phyloP scores from a whole-genome alignment of 2,797 vertebrate species.

The Tapirus indicus region DNA sequence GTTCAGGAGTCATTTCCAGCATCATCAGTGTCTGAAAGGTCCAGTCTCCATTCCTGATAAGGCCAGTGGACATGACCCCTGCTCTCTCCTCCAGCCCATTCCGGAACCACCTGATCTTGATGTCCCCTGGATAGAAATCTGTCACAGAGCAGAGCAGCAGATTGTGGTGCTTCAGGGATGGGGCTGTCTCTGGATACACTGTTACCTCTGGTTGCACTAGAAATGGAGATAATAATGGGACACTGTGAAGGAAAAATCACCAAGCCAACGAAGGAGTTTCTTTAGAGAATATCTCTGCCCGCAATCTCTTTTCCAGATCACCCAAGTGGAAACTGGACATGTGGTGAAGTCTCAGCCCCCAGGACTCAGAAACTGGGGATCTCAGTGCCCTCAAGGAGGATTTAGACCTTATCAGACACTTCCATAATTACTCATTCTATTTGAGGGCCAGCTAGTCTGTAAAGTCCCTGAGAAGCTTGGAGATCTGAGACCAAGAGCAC shows the following conservation, averaged over 20 bases:
- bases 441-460: neutral
- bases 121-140: conserved; percentile 77
- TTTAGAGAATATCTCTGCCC: no score
- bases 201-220: conserved; percentile 61
- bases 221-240: neutral
- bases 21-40: conserved; percentile 71
- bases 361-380: neutral
- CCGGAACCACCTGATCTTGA: conserved; percentile 70
- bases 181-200: conserved; percentile 60
- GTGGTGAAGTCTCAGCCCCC: neutral
- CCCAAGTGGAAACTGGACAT: neutral
- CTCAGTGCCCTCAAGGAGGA: neutral
- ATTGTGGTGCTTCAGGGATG: conserved; percentile 19
- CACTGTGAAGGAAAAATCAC: neutral
- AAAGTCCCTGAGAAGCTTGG: neutral
- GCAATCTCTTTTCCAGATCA: neutral
- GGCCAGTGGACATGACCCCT: conserved; percentile 36
- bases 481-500: neutral
- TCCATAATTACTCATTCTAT: neutral
- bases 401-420: neutral
- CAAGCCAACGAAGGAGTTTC: no score
- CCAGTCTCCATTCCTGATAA: conserved; percentile 72
- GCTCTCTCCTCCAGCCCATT: conserved; percentile 68
- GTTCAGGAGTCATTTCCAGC: conserved; percentile 64
- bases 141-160: conserved; percentile 66